phyloP scores from a whole-genome alignment of 2,113 vertebrate genomes.

The Tautogolabrus adspersus region DNA sequence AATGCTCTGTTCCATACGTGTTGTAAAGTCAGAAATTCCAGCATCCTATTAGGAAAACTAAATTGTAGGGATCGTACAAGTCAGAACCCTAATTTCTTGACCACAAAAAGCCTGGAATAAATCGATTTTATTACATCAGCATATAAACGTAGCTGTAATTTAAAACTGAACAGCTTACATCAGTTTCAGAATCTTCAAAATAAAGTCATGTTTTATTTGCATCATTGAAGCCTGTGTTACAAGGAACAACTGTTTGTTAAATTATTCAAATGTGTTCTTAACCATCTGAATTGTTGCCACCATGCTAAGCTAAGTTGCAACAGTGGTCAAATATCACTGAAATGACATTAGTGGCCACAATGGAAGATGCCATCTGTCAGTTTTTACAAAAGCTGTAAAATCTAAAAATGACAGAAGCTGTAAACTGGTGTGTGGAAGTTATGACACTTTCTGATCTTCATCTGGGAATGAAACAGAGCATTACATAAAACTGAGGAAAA shows the following conservation, averaged over 20 bases:
- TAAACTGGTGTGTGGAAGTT: conserved; percentile 10
- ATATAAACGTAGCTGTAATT: conserved; percentile 1
- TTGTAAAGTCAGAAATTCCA: conserved; percentile 37
- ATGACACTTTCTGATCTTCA: conserved; percentile 19
- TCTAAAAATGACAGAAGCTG: conserved; percentile 5
- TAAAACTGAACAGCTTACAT: conserved; percentile 6
- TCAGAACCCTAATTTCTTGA: conserved; percentile 24
- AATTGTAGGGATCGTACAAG: conserved; percentile 1
- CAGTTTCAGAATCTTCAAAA: conserved; percentile 16
- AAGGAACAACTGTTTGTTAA: conserved; percentile 5
- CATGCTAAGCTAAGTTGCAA: background rate
- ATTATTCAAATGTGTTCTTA: background rate
- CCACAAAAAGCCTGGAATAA: conserved; percentile 36
- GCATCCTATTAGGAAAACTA: conserved; percentile 35
- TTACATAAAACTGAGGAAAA: background rate
- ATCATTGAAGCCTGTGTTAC: conserved; percentile 5
- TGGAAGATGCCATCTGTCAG: conserved; percentile 11
- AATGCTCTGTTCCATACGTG: background rate
- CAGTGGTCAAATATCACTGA: background rate
- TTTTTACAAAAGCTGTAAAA: conserved; percentile 29
- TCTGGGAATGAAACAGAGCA: conserved; percentile 6
- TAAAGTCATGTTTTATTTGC: conserved; percentile 24
- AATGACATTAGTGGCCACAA: conserved; percentile 6
- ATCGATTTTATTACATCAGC: conserved; percentile 25
- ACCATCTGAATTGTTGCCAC: conserved; percentile 6